phyloP scores from a whole-genome alignment of 37 sponge, comb jelly and placozoan genomes.

The Halichondria panicea region DNA sequence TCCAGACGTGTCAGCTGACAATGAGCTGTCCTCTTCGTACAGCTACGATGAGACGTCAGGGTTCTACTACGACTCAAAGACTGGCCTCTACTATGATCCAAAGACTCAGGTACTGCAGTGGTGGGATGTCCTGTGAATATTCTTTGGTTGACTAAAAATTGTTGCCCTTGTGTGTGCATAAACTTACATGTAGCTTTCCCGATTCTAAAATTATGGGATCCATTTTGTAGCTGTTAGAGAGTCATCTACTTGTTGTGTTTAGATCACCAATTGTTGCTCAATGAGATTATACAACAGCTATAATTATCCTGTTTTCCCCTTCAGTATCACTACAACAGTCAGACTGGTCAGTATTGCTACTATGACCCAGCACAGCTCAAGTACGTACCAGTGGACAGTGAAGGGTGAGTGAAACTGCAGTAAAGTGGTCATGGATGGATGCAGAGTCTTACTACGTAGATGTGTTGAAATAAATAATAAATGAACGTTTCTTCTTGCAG shows the following conservation, averaged over 20 bases:
- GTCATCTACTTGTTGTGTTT: too few relatives aligned
- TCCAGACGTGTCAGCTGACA: not conserved
- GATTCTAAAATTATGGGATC: too few relatives aligned
- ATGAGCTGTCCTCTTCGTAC: conserved; percentile 65
- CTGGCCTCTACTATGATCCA: conserved; percentile 95
- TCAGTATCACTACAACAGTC: conserved; percentile 95
- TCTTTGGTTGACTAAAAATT: too few relatives aligned
- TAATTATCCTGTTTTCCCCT: not conserved
- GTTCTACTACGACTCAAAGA: conserved; percentile 84
- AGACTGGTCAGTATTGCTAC: conserved; percentile 89
- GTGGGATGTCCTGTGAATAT: not conserved
- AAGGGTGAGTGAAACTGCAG: conserved; percentile 48
- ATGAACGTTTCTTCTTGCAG: too few relatives aligned
- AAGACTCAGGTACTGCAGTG: conserved; percentile 85
- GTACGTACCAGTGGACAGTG: conserved; percentile 75
- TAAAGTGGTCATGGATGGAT: too few relatives aligned
- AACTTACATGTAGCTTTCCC: too few relatives aligned
- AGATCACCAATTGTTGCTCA: too few relatives aligned
- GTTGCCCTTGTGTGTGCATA: too few relatives aligned
- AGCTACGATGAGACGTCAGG: conserved; percentile 74
- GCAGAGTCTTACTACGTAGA: too few relatives aligned
- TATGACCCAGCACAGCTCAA: conserved; percentile 67
- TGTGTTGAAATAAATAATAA: too few relatives aligned
- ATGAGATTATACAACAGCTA: too few relatives aligned
- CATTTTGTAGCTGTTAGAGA: too few relatives aligned